A percentile compares a stretch with the other conserved stretches of the same genome.
Evolutionary conservation across 37 sponge, comb jelly and placozoan species (phyloP).

Genomic region (Tethya wilhelma): DNA sequence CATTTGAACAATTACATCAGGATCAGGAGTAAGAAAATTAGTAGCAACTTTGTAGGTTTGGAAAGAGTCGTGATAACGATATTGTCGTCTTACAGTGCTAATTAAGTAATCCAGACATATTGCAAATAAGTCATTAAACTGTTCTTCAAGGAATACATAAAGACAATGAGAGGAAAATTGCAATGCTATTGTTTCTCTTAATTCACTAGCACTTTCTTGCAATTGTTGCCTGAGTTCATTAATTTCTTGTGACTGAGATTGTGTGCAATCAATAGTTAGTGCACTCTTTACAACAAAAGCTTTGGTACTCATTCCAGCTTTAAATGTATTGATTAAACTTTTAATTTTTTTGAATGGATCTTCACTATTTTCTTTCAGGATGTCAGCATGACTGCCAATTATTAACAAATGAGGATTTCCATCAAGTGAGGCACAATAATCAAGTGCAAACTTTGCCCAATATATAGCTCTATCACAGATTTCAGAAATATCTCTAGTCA

Average conservation of each 20-base stretch:
- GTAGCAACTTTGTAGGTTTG: too few relatives aligned
- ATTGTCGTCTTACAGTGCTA: too few relatives aligned
- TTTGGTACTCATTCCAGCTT: neutral
- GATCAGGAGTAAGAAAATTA: too few relatives aligned
- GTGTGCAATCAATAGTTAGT: neutral
- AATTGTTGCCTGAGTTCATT: neutral
- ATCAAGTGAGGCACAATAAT: neutral
- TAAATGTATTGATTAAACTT: too few relatives aligned
- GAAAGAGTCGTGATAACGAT: too few relatives aligned
- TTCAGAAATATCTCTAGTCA: neutral
- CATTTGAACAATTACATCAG: too few relatives aligned
- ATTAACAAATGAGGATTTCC: neutral
- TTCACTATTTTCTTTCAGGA: neutral
- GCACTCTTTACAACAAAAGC: neutral
- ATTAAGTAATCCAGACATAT: too few relatives aligned
- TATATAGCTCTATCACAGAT: neutral
- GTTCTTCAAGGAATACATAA: too few relatives aligned
- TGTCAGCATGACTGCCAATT: slow-evolving; percentile 7
- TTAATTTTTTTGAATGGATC: neutral
- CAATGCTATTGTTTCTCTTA: neutral
- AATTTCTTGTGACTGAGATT: neutral
- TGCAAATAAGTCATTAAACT: too few relatives aligned
- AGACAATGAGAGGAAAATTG: neutral
- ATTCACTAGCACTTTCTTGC: neutral
- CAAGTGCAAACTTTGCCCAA: neutral